Base-by-base conservation (phyloP, 2,113 vertebrate species). In the Gadus macrocephalus region DNA sequence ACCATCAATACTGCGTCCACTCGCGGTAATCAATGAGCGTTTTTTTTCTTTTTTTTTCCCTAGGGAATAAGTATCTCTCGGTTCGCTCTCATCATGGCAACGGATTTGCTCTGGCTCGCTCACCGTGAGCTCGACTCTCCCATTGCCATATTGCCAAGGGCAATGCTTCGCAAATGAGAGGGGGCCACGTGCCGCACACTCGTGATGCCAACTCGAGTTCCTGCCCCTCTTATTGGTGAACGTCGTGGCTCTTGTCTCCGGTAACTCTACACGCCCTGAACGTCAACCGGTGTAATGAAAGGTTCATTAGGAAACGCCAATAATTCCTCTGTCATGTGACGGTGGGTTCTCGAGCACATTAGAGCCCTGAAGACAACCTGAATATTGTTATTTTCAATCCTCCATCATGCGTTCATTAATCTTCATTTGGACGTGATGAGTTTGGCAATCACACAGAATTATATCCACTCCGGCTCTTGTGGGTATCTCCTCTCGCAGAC, bases 381-480 rank as follows among this genome's bases (percentile, higher is more conserved):
- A 84, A 86, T 87, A 85, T 89, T 88, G 88, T 89, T 86, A 82
- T 89, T 88, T 86, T 87, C 81, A 87, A 77, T 81, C 76, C 78
- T 80, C 83, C 79, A 83, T 85, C 84, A 86, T 87, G 74, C 83
- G 83, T 90, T 88, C 87, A 89, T 90, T 89, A 85, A 89, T 90
- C 88, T 90, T 87, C 85, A 88, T 88, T 90, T 89, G 76, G 76
- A 77, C 79, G 76, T 88, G 83, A 87, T 87, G 83, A 88, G 84
- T 84, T 81, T 89, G 85, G 82, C 84, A 88, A 88, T 88, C 83
- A 87, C 88, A 90, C 84, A 66, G 86, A 88, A 89, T 84, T 85
- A 81, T 87, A 73, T 73, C 70, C 77, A 74, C 82, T 81, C 78
- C 59, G 71, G 83, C 78, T 84, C 84, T 87, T 76, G 83, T 79